These are phyloP conservation scores for Uloborus diversus DNA, from an alignment of 1,140 invertebrate genomes.

Conservation along the genomic window DNA sequence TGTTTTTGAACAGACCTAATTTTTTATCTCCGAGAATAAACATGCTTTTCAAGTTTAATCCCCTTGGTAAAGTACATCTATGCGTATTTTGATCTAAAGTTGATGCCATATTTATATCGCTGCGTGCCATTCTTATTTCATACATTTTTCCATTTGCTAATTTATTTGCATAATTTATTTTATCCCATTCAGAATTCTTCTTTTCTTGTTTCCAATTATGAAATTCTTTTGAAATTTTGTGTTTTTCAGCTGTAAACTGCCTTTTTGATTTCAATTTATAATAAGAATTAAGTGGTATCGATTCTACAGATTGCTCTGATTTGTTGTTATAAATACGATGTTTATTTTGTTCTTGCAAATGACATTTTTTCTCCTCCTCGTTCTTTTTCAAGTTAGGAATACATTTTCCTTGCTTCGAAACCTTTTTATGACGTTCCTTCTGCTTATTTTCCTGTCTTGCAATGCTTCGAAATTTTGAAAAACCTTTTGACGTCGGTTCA, in stretches of 20 bases:
- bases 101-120: no score
- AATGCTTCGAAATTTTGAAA: not conserved
- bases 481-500: not conserved
- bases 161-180: no score
- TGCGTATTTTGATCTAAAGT: no score
- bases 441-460: not conserved
- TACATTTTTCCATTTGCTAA: no score
- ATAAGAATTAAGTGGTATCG: not conserved
- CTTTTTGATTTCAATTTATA: not conserved
- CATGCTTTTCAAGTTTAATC: conserved; percentile 13
- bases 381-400: no score
- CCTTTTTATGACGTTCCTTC: no score
- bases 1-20: not conserved
- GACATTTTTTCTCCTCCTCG: not conserved
- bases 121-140: no score
- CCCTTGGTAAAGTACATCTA: not conserved
- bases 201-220: conserved; percentile 4
- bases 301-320: not conserved
- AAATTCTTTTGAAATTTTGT: not conserved
- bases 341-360: not conserved
- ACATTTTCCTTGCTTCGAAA: no score
- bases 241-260: not conserved
- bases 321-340: no score
- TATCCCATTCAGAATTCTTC: conserved; percentile 9
- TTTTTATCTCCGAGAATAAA: conserved; percentile 23